These are phyloP conservation scores for Salmo trutta DNA, from an alignment of 2,797 vertebrate genomes.

Conservation along the genomic window DNA sequence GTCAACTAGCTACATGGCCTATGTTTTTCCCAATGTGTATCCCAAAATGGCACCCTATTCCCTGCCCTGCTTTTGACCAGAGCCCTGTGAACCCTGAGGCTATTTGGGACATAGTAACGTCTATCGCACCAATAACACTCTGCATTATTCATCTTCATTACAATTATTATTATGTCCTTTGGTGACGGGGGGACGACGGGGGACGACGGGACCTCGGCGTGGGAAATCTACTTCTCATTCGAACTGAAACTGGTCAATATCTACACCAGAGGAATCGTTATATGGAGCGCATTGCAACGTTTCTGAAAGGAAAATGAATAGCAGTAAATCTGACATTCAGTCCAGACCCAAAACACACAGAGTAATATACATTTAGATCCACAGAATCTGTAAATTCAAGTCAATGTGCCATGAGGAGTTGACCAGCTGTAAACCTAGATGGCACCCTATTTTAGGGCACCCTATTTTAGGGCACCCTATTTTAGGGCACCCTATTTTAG, in stretches of 20 bases:
- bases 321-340: not conserved
- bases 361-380: no score
- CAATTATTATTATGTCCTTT: conserved; percentile 37
- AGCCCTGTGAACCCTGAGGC: not conserved
- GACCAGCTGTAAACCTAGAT: no score
- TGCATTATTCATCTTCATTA: conserved; percentile 59
- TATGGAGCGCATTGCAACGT: not conserved
- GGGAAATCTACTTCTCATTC: conserved; percentile 38
- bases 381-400: no score
- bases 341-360: not conserved
- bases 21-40: conserved; percentile 33
- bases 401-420: no score
- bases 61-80: not conserved
- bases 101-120: not conserved
- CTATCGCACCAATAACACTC: conserved; percentile 15
- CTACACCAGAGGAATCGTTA: conserved; percentile 10
- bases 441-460: no score
- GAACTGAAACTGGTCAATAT: conserved; percentile 23
- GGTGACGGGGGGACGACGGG: conserved; percentile 24
- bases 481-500: no score
- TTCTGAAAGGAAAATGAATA: not conserved
- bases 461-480: no score
- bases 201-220: not conserved
- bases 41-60: not conserved
- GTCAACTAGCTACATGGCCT: conserved; percentile 49